Conservation (phyloP, 2,888 invertebrate genomes). For the Athalia cordata region DNA sequence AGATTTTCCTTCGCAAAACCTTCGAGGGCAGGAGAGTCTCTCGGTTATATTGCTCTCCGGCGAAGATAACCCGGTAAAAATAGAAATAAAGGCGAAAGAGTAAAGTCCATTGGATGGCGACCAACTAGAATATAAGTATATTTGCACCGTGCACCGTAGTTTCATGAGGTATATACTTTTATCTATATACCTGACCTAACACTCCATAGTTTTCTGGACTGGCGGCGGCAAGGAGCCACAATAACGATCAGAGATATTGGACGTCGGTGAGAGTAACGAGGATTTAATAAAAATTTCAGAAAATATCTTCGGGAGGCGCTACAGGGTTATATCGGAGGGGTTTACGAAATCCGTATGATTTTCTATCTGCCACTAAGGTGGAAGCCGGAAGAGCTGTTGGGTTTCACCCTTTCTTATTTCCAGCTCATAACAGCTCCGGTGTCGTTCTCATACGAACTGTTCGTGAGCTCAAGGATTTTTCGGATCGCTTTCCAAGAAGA, state of each 20-base stretch:
- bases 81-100: constrained; percentile 30
- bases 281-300: constrained; percentile 33
- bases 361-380: constrained; percentile 8
- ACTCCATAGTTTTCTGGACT: neutral
- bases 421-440: constrained; percentile 33
- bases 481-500: constrained; percentile 33
- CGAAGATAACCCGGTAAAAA: constrained; percentile 33
- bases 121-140: constrained; percentile 1
- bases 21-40: constrained; percentile 8
- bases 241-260: constrained; percentile 42
- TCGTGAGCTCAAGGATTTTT: constrained; percentile 29
- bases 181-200: constrained; percentile 12
- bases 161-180: constrained; percentile 1
- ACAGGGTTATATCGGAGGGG: neutral
- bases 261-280: constrained; percentile 39
- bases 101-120: constrained; percentile 15
- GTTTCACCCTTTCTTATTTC: constrained; percentile 35
- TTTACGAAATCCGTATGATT: constrained; percentile 28
- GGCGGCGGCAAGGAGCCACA: constrained; percentile 23
- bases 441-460: constrained; percentile 21
- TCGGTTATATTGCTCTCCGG: constrained; percentile 36
- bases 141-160: constrained; percentile 6
- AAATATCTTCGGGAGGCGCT: neutral
- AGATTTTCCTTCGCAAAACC: neutral
- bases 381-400: neutral